Base-by-base conservation (phyloP, 2,797 vertebrate species). In the Meda fulgida region DNA sequence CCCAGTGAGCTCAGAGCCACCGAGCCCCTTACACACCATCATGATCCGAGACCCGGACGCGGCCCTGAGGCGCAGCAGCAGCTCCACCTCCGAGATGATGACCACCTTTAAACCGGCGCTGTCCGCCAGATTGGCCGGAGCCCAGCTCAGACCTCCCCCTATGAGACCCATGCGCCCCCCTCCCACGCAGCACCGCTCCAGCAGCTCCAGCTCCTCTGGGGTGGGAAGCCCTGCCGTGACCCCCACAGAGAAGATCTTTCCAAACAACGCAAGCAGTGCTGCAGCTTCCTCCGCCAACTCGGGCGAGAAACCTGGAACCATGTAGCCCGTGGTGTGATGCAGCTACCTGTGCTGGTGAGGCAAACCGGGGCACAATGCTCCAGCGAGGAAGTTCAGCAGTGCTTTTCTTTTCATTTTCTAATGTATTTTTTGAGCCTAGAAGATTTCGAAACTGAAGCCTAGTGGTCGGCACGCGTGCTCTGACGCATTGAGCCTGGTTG, bases 31-130 rank as follows among this genome's bases (percentile, higher is more conserved):
- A 83, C 97, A 99, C 91, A 99, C 98, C 91, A 99, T 99, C 63
- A 96, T 98, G 93, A 99, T 99, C 92, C 96, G 98, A 0, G 98
- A 98, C 94, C 98, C 98, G 0, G 98, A 99, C 0, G 98, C 98
- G 0, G 98, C 97, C 89, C 96, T 98, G 96, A 95, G 98, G 43
- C 97, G 97, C 90, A 98, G 97, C 93, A 98, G 96, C 95, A 97
- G 97, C 93, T 97, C 97, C 88, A 98, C 96, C 87, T 93, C 96
- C 0, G 97, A 99, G 93, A 98, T 98, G 97, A 97, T 99, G 97
- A 98, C 96, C 92, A 99, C 98, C 73, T 99, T 99, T 92, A 99
- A 99, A 90, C 98, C 98, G 0, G 95, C 97, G 0, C 95, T 98
- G 48, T 97, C 97, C 0, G 97, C 97, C 51, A 96, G 97, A 46